These are phyloP conservation scores for Rosalia funebris DNA, from an alignment of 2,888 invertebrate species.

Conservation along the genomic window DNA sequence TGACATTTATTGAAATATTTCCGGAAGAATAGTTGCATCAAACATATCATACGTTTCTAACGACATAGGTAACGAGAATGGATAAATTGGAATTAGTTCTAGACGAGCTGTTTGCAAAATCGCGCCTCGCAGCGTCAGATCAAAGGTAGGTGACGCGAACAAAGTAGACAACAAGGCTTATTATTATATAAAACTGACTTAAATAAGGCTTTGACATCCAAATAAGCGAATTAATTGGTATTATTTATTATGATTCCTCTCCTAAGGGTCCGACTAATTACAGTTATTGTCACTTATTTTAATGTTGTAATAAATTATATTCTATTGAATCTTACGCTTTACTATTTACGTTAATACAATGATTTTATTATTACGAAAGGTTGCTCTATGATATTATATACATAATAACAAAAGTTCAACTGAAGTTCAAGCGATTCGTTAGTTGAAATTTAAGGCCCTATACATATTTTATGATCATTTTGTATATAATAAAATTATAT, in stretches of 20 bases:
- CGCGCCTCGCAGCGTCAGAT: slow-evolving; percentile 57
- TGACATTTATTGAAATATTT: slow-evolving; percentile 48
- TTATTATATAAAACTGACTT: slow-evolving; percentile 59
- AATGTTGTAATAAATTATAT: too few species aligned
- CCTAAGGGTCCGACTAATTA: slow-evolving; percentile 24
- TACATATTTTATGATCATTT: too few species aligned
- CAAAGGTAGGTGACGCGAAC: slow-evolving; percentile 60
- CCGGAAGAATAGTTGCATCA: slow-evolving; percentile 46
- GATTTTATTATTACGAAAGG: too few species aligned
- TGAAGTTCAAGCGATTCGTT: too few species aligned
- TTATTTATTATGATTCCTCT: slow-evolving; percentile 49
- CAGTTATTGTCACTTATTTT: background rate
- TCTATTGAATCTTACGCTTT: too few species aligned
- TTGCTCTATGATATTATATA: too few species aligned
- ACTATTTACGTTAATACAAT: too few species aligned
- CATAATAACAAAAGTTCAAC: too few species aligned
- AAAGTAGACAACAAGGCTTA: slow-evolving; percentile 59
- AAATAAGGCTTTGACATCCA: slow-evolving; percentile 57
- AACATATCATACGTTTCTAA: slow-evolving; percentile 42
- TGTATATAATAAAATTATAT: too few species aligned
- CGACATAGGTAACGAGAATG: slow-evolving; percentile 48
- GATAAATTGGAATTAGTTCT: slow-evolving; percentile 61
- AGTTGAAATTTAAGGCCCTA: too few species aligned
- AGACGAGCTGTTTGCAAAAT: slow-evolving; percentile 53
- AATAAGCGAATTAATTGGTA: slow-evolving; percentile 59